Base-by-base conservation (phyloP, 2,888 invertebrate genomes). In the Monochamus alternatus region DNA sequence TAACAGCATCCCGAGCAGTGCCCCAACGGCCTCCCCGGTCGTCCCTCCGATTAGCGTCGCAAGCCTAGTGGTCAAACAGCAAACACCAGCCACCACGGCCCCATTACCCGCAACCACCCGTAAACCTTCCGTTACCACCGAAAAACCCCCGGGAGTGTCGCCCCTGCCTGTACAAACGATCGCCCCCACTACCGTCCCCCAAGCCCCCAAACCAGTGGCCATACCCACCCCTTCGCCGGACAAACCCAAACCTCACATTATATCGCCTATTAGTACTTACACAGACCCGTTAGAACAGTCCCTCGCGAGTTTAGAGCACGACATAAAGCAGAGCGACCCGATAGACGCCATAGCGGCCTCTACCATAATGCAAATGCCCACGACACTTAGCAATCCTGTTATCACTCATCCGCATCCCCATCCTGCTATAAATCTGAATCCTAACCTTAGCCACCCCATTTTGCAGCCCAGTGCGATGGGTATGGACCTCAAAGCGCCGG, bases 201-300 rank as follows among this genome's bases (percentile, higher is more conserved):
- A 91, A 89, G 84, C 90, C 22, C 83, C 86, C 43, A 86, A 87
- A 82, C 80, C 84, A 38, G 84, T 83, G 67, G 84, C 82, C 62
- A 82, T 78, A 75, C 87, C 84, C 58, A 85, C 86, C 14, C 86
- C 88, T 31, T 87, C 87, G 32, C 87, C 87, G 58, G 87, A 87
- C 77, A 88, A 88, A 82, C 86, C 87, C 5, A 88, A 87, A 84
- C 82, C 85, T 64, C 81, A 82, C 77, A 78, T 86, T 65, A 76
- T 88, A 47, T 88, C 88, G 73, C 88, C 89, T n/a, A 69, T 80
- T 22, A 76, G 78, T 63, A 84, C 87, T 73, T 91, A 90, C 86
- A 92, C 93, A 74, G 94, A 94, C 87, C 94, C 94, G 30, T 90
- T 94, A 83, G 94, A 94, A 88, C 92, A 93, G 82, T 93, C 94